Conservation (phyloP, 2,888 invertebrate species). For the Rotaria magnacalcarata region DNA sequence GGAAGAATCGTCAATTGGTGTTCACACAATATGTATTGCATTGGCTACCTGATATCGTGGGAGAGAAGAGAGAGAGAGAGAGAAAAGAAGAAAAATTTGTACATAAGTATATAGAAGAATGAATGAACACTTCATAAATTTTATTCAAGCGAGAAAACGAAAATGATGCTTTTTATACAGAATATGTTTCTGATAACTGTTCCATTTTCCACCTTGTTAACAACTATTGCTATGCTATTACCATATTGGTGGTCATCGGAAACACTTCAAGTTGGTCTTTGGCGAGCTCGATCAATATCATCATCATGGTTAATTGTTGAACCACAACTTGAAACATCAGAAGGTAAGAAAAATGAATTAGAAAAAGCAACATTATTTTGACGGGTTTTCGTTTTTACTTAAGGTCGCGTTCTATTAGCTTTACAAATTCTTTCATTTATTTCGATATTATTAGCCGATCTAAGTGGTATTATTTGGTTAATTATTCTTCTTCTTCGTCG, state of each 20-base stretch:
- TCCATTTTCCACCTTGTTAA: not conserved
- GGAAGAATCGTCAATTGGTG: conserved; percentile 1
- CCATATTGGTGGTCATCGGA: not conserved
- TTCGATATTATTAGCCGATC: not conserved
- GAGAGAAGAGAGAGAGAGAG: not conserved
- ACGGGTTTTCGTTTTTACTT: not conserved
- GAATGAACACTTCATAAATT: not conserved
- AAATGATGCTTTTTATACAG: not conserved
- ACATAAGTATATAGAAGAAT: not conserved
- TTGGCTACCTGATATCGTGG: conserved; percentile 10
- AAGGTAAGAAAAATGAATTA: not conserved
- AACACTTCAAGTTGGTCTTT: not conserved
- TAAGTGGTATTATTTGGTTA: not conserved
- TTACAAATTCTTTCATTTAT: not conserved
- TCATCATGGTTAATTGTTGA: conserved; percentile 9
- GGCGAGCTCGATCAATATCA: conserved; percentile 3
- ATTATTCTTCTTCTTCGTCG: not conserved
- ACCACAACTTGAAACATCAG: not conserved
- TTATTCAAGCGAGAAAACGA: not conserved
- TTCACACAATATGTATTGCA: not conserved
- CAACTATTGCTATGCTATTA: not conserved
- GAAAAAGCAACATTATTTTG: no score
- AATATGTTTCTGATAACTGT: conserved; percentile 14
- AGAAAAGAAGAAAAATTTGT: no score
- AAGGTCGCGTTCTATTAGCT: not conserved